phyloP scores from a whole-genome alignment of 2,113 vertebrate genomes.

The Oryzias woworae region DNA sequence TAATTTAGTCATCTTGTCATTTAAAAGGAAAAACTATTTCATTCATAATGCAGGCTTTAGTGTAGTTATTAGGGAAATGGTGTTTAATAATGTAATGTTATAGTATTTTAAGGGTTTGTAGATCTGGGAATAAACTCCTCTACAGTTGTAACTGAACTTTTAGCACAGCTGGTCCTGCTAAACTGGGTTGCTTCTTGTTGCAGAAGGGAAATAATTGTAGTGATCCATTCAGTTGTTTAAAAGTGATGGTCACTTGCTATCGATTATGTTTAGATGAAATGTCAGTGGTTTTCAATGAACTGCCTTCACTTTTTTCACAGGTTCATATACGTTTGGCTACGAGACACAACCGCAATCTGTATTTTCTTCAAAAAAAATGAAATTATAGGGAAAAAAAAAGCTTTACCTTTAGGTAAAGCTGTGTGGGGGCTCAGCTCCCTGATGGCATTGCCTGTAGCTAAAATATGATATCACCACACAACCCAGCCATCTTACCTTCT shows the following conservation, averaged over 20 bases:
- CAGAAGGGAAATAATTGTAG: constrained; percentile 61
- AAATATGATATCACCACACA: constrained; percentile 79
- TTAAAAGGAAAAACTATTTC: no score
- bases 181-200: constrained; percentile 49
- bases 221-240: constrained; percentile 62
- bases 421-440: constrained; percentile 72
- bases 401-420: constrained; percentile 73
- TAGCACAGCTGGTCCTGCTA: constrained; percentile 24
- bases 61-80: no score
- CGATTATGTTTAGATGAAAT: constrained; percentile 58
- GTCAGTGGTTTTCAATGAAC: constrained; percentile 35
- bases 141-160: constrained; percentile 33
- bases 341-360: constrained; percentile 49
- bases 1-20: no score
- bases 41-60: constrained; percentile 16
- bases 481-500: constrained; percentile 79
- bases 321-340: constrained; percentile 28
- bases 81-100: constrained; percentile 2
- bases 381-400: constrained; percentile 54
- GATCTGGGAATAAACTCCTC: constrained; percentile 2
- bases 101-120: constrained; percentile 25
- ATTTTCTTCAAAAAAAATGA: constrained; percentile 58
- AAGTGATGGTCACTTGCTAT: constrained; percentile 52
- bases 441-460: constrained; percentile 76
- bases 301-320: constrained; percentile 29